Base-by-base conservation (phyloP, 1,140 invertebrate genomes). In the Hyphantria cunea region DNA sequence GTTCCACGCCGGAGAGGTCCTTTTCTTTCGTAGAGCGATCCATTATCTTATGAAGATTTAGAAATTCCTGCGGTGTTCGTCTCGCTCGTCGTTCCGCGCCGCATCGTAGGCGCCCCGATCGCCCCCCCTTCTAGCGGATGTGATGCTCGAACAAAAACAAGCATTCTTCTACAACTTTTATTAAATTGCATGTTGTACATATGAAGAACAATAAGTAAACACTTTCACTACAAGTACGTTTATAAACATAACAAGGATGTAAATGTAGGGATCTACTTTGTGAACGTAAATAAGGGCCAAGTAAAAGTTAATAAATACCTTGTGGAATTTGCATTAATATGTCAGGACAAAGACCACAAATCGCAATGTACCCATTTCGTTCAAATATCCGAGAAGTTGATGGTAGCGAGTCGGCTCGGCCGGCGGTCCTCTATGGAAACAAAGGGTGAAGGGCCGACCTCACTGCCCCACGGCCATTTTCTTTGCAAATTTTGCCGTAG, bases 11-110 rank as follows among this genome's bases (percentile, higher is more conserved):
- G 74, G 82, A 80, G 80, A 82, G 84, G 82, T 86, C 81, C 85
- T 85, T 89, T 87, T 89, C 84, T 88, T 86, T 85, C 77, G 62
- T 63, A 71, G 69, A 81, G 80, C 83, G 83, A 89, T 86, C 86
- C 84, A 90, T 90, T 90, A 90, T 90, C 88, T 90, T 90, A 89
- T 88, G 82, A 89, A 90, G 86, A 89, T 90, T 90, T 90, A 87
- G 84, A 87, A 88, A 90, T 90, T 89, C 88, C 76, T 87, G 86
- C 74, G 85, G 86, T 78, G 76, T 76, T 77, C 56, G 48, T 60
- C 56, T 60, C 56, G 56, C 48, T 51, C 48, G 56, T 50, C 15
- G 48, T 13, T 13, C 48, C 34, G 17, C 31, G 15, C 37, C 34
- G 34, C 39, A 31, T 34, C 34, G 17, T 39, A 11, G n/a, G 15